Evolutionary conservation across 2,113 vertebrate species (phyloP), one percentile per base, ranked within the genome.

Genomic region (Protomyctophum bolini): DNA sequence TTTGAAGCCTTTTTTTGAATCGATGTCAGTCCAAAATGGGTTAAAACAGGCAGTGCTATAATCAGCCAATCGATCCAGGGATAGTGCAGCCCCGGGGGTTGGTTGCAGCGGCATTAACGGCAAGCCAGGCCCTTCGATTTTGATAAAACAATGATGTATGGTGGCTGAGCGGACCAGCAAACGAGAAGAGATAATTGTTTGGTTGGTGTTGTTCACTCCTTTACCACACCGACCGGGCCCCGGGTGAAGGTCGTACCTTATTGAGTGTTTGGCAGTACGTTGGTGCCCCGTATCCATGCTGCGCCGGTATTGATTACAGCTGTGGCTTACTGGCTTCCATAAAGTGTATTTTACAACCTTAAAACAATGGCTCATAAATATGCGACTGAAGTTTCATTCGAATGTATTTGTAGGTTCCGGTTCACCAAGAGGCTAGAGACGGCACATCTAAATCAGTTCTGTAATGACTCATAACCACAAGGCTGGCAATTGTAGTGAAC

Each of bases 91-190:
- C 70, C 47, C 33, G 33, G 0, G 11, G 56, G 21, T 21, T 15
- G 29, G 29, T 51, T 9, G 55, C 14, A 1, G 60, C 63, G 33
- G 73, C 68, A 56, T 66, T 63, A n/a, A n/a, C 21, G 2, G 21
- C 21, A 55, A 41, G 6, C 63, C 60, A 33, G 10, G 73, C 46
- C 57, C 66, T 85, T 80, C 55, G 6, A 75, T 83, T 84, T 85
- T 82, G 74, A 83, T 89, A 81, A 81, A 92, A 86, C 79, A 73
- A 72, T 83, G 83, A 83, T 76, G 75, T 63, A 74, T 71, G 60
- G 75, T 4, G 29, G 73, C 47, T 10, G 67, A 14, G 21, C 68
- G 54, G 45, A 47, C 3, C 72, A 49, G 72, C 72, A 78, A 85
- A 80, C 48, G 59, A 75, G 62, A 60, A 14, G 61, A 70, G 75